Percentiles rank a stretch among this genome's conserved stretches.
phyloP scores from a whole-genome alignment of 2,888 invertebrate species.

The Tanaodytes sp. region DNA sequence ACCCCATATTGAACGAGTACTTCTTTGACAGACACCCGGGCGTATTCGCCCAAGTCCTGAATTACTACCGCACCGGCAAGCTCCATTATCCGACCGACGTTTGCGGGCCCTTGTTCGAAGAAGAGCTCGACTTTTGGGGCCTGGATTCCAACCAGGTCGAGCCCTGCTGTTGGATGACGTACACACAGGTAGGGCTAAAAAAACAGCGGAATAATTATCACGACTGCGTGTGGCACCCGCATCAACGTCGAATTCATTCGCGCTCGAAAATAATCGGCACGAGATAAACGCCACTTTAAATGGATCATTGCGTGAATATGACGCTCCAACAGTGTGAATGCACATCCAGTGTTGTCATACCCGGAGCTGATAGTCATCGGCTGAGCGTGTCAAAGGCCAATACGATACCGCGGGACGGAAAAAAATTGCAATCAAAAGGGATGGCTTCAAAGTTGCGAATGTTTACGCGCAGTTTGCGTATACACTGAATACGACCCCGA shows the following conservation, averaged over 20 bases:
- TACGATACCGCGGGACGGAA: background rate
- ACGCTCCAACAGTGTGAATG: constrained; percentile 16
- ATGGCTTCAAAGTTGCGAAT: too few species aligned
- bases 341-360: constrained; percentile 10
- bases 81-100: constrained; percentile 98
- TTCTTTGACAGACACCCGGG: constrained; percentile 99
- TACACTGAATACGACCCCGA: too few species aligned
- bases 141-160: constrained; percentile 99
- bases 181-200: constrained; percentile 82
- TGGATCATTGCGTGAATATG: constrained; percentile 16
- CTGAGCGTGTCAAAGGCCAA: constrained; percentile 15
- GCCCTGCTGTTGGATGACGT: constrained; percentile 99
- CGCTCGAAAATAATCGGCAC: too few species aligned
- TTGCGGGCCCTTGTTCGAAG: constrained; percentile 98
- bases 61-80: constrained; percentile 98
- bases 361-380: constrained; percentile 23
- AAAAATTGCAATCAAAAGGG: too few species aligned
- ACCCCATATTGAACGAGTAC: constrained; percentile 99
- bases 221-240: too few species aligned
- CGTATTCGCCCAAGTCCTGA: constrained; percentile 95
- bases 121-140: constrained; percentile 99
- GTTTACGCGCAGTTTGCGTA: too few species aligned
- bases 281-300: background rate
- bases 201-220: too few species aligned
- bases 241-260: too few species aligned